Evolutionary conservation across 2,888 invertebrate species (phyloP).

Genomic region (Pseudanteris insignis): DNA sequence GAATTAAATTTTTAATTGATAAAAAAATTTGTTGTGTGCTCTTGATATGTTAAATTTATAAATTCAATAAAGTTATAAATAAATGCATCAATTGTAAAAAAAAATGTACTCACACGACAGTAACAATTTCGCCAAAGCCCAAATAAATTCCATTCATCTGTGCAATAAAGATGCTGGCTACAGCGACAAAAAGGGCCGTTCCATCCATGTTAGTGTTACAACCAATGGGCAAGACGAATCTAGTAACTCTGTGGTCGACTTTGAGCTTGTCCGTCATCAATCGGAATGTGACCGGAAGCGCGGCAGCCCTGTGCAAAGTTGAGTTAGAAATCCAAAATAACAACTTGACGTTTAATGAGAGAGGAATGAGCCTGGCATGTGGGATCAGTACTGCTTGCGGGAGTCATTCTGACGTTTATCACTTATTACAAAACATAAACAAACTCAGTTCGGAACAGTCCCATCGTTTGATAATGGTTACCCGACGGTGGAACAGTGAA

Average conservation of each 20-base stretch:
- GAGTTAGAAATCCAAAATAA: constrained; percentile 53
- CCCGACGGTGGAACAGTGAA: constrained; percentile 15
- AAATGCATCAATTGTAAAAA: no score
- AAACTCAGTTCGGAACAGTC: constrained; percentile 11
- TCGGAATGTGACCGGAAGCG: constrained; percentile 86
- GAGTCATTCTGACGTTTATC: constrained; percentile 55
- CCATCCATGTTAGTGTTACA: constrained; percentile 95
- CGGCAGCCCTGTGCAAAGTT: constrained; percentile 74
- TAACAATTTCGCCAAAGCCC: constrained; percentile 84
- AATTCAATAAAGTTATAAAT: no score
- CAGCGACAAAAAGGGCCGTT: constrained; percentile 87
- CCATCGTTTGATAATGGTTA: constrained; percentile 10
- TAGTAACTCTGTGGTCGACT: constrained; percentile 82
- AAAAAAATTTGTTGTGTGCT: no score
- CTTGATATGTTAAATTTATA: no score
- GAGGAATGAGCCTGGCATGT: constrained; percentile 41
- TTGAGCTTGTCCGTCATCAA: constrained; percentile 86
- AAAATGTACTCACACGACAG: constrained; percentile 80
- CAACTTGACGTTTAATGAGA: constrained; percentile 34
- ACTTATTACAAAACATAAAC: constrained; percentile 31
- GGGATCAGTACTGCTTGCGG: constrained; percentile 46
- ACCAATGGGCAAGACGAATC: constrained; percentile 90
- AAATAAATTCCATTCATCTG: constrained; percentile 85
- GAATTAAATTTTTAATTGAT: no score
- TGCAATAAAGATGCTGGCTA: constrained; percentile 87